Evolutionary conservation across 1,140 invertebrate species (phyloP).

Genomic region (Danaus melanippus): DNA sequence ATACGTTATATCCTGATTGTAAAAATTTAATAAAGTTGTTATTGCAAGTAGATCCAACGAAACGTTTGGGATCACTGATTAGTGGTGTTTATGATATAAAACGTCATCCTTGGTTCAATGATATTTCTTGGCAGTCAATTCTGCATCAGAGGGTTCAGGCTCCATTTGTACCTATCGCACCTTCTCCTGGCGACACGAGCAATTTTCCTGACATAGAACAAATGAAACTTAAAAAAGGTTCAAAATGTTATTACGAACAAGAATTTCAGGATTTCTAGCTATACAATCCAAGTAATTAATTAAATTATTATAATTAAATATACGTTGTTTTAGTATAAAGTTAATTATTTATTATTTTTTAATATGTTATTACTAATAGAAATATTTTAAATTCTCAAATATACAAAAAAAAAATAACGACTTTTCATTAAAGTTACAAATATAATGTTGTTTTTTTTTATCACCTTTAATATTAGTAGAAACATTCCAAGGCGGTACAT

Average conservation of each 20-base stretch:
- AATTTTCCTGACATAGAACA: slow-evolving; percentile 85
- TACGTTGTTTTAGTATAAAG: neutral
- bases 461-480: no score
- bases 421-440: no score
- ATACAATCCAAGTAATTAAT: no score
- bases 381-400: slow-evolving; percentile 1
- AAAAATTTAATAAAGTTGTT: slow-evolving; percentile 89
- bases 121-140: slow-evolving; percentile 87
- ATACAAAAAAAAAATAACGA: neutral
- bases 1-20: slow-evolving; percentile 79
- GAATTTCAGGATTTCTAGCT: slow-evolving; percentile 66
- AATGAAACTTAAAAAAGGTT: slow-evolving; percentile 52
- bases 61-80: slow-evolving; percentile 90
- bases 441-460: no score
- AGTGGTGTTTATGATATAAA: slow-evolving; percentile 82
- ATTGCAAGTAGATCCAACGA: slow-evolving; percentile 88
- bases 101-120: slow-evolving; percentile 79
- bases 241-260: slow-evolving; percentile 54
- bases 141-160: slow-evolving; percentile 84
- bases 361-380: neutral
- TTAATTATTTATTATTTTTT: neutral
- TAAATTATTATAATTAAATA: slow-evolving; percentile 3
- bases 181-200: slow-evolving; percentile 79
- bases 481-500: no score
- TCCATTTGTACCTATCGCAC: slow-evolving; percentile 83